These are phyloP conservation scores for Nudaria mundana DNA, from an alignment of 2,888 invertebrate genomes.

Conservation along the genomic window DNA sequence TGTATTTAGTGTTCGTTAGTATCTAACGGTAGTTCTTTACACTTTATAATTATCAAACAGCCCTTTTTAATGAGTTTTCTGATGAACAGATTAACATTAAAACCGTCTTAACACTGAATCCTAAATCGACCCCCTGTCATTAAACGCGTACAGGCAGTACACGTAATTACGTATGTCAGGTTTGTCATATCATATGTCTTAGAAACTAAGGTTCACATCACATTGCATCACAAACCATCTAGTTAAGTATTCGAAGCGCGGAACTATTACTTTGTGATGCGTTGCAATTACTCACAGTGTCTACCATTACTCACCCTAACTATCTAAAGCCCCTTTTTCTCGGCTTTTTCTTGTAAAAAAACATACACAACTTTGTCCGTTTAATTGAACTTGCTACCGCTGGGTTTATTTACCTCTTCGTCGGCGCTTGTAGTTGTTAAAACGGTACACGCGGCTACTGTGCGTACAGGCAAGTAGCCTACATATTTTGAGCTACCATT, in stretches of 20 bases:
- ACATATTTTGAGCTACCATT: slow-evolving; percentile 23
- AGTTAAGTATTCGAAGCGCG: neutral
- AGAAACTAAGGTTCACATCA: neutral
- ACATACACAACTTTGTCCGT: slow-evolving; percentile 1
- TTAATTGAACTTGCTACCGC: slow-evolving; percentile 9
- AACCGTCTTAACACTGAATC: no score
- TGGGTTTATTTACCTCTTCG: slow-evolving; percentile 34
- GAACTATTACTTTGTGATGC: neutral
- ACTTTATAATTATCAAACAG: no score
- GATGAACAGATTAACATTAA: no score
- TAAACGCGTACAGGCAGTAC: no score
- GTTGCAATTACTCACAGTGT: slow-evolving; percentile 1
- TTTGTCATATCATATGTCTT: no score
- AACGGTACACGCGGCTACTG: slow-evolving; percentile 37
- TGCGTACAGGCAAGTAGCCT: slow-evolving; percentile 29
- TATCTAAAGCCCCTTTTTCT: neutral
- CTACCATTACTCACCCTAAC: neutral
- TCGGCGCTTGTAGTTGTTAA: slow-evolving; percentile 34
- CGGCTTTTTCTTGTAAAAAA: slow-evolving; percentile 2
- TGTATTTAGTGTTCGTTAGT: no score
- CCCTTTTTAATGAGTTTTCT: no score
- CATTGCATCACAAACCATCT: neutral
- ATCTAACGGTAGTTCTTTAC: no score
- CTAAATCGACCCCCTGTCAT: no score
- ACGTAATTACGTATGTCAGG: no score